phyloP scores from a whole-genome alignment of 2,888 invertebrate genomes.

The Hemaris fuciformis region DNA sequence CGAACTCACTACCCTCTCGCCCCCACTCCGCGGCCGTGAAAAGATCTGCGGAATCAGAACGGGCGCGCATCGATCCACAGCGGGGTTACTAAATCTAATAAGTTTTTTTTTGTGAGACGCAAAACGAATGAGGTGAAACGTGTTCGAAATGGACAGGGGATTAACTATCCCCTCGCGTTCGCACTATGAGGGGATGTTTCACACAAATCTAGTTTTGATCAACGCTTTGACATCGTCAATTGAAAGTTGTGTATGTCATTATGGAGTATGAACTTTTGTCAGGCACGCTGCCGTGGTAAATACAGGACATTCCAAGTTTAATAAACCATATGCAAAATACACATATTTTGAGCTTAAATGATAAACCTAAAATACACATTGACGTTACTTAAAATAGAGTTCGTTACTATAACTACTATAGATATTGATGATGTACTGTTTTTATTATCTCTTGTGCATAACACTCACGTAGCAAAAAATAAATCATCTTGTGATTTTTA shows the following conservation, averaged over 20 bases:
- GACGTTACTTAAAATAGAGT: no score
- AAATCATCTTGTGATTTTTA: no score
- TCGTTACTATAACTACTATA: no score
- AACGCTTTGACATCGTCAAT: background rate
- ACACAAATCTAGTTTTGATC: conserved; percentile 6
- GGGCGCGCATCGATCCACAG: conserved; percentile 60
- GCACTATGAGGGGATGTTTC: conserved; percentile 9
- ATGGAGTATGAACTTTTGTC: background rate
- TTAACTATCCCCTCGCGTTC: conserved; percentile 67
- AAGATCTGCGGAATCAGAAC: conserved; percentile 65
- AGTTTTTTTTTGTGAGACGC: conserved; percentile 74
- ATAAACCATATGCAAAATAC: no score
- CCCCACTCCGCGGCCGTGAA: conserved; percentile 28
- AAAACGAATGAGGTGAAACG: conserved; percentile 79
- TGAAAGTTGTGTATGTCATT: background rate
- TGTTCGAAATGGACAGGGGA: conserved; percentile 81
- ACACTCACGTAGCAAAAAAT: no score
- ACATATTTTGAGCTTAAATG: no score
- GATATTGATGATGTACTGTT: no score
- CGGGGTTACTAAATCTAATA: conserved; percentile 71
- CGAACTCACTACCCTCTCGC: conserved; percentile 28
- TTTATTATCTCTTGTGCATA: no score
- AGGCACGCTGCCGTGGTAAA: background rate
- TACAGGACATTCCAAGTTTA: no score
- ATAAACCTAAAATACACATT: no score